Evolutionary conservation across 2,797 vertebrate species (phyloP), one percentile per base, ranked within the genome.

Genomic region (Picus viridis): DNA sequence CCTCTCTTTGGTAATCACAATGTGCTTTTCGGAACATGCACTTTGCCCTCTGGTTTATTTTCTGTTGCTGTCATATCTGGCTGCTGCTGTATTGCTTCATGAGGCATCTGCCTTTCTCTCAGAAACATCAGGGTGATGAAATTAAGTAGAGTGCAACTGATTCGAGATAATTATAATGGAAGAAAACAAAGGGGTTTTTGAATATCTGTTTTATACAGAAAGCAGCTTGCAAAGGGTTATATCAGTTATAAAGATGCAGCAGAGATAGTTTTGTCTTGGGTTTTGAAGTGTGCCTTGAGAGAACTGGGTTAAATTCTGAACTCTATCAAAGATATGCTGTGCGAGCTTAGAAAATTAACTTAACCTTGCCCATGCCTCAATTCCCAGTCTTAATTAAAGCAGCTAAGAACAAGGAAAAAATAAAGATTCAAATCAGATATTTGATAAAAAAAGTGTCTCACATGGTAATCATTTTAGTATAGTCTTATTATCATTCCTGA

Each of bases 311-410:
- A 71, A 82, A 32, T 59, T 88, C 58, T 77, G 32, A 86, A 57
- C 23, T 78, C 23, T 76, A 34, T 61, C 64, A 65, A 56, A 80
- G 32, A 30, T 61, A 57, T 2, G 5, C 3, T 1, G 1, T 30
- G 29, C 4, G 3, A 59, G 32, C 71, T 84, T 83, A 68, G 68
- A 79, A 91, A 84, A 83, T 57, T 64, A 49, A 64, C 43, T 72
- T 90, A 88, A 54, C 56, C 32, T 82, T 80, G 81, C 54, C 53
- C 13, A 10, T 27, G 9, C 82, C 45, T 91, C 86, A 88, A 54
- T 88, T 96, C 71, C 71, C 54, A 86, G 47, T 82, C 64, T 79
- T 91, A 91, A 91, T 94, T 94, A 89, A 93, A 89, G 49, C 32
- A 41, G 29, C 34, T 32, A 72, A 86, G 77, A 70, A 61, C 32